Base-by-base conservation (phyloP, 2,797 vertebrate genomes). In the Aeoliscus strigatus region DNA sequence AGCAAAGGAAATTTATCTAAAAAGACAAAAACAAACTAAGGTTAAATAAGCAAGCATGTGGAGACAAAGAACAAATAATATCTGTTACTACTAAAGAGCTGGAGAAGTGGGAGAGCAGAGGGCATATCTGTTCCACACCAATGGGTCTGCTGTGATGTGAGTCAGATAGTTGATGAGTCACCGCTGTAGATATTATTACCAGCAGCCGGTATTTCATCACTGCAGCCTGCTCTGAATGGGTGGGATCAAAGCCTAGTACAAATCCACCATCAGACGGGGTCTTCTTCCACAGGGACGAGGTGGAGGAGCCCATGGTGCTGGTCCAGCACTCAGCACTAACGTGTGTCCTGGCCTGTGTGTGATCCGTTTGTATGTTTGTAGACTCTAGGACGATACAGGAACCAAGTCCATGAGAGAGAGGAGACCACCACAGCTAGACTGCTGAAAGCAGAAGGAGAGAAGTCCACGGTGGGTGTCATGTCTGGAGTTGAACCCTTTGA, bases 361-460 rank as follows among this genome's bases (percentile, higher is more conserved):
- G 14, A 30, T 51, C 27, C 51, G 6, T 42, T 2, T 51, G 28
- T 66, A 18, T 70, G n/a, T 66, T 54, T 18, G 6, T 17, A 96
- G 95, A 87, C 80, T 72, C 70, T 88, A 55, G 91, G 77, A 45
- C 89, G 87, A 65, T 79, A 73, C 51, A 87, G 86, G 76, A 58
- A 74, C 65, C 85, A 86, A 73, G 26, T 59, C 47, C 66, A 73
- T 13, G 88, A 89, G 32, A 75, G 69, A 54, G 90, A 91, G 23
- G 80, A 86, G 17, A 30, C 63, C 2, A 44, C 86, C 60, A 88
- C 87, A 73, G 86, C 66, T 56, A 89, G 85, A 74, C 78, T 93
- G 11, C 63, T 78, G 46, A 89, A 81, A 76, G 87, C 88, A n/a
- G 92, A 94, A 77, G 70, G 51, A 1, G 89, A 93, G 59, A 93